A percentile compares a stretch with the other conserved stretches of the same genome.
phyloP scores from a whole-genome alignment of 1,140 invertebrate genomes.

The Gonioctena quinquepunctata region DNA sequence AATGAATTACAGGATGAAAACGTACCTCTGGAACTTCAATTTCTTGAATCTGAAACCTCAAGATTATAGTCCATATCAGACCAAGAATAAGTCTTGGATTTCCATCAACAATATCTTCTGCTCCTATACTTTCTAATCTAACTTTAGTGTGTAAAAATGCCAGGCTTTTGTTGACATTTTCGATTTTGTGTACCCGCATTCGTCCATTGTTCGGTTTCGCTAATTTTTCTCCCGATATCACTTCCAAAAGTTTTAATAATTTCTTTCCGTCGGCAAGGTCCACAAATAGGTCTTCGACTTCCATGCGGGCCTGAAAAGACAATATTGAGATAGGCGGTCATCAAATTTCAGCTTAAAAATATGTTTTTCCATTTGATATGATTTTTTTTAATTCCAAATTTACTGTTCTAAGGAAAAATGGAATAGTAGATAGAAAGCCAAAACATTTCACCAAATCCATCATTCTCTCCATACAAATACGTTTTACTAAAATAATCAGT shows the following conservation, averaged over 20 bases:
- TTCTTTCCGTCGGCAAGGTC: constrained; percentile 96
- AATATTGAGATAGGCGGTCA: too few relatives aligned
- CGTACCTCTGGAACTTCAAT: constrained; percentile 96
- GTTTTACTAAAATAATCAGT: too few relatives aligned
- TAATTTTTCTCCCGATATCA: constrained; percentile 97
- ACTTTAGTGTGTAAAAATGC: constrained; percentile 98
- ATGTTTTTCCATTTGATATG: too few relatives aligned
- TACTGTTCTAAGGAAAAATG: too few relatives aligned
- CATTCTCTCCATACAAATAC: too few relatives aligned
- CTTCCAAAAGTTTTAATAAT: constrained; percentile 95
- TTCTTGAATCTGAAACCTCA: constrained; percentile 97
- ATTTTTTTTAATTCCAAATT: too few relatives aligned
- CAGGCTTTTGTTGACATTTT: constrained; percentile 98
- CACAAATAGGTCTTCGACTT: constrained; percentile 95
- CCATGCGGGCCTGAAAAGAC: constrained; percentile 79
- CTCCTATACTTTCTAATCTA: constrained; percentile 95
- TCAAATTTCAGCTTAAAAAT: background rate
- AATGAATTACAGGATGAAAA: background rate
- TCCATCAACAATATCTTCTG: constrained; percentile 98
- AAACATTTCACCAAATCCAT: too few relatives aligned
- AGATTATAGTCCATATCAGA: constrained; percentile 98
- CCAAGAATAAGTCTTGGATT: constrained; percentile 95
- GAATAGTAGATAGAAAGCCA: too few relatives aligned
- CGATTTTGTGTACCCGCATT: constrained; percentile 98
- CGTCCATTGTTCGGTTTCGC: constrained; percentile 95